Percentiles rank a stretch among this genome's conserved stretches.
Conservation (phyloP, 2,888 invertebrate species). For the Lottia scabra region DNA sequence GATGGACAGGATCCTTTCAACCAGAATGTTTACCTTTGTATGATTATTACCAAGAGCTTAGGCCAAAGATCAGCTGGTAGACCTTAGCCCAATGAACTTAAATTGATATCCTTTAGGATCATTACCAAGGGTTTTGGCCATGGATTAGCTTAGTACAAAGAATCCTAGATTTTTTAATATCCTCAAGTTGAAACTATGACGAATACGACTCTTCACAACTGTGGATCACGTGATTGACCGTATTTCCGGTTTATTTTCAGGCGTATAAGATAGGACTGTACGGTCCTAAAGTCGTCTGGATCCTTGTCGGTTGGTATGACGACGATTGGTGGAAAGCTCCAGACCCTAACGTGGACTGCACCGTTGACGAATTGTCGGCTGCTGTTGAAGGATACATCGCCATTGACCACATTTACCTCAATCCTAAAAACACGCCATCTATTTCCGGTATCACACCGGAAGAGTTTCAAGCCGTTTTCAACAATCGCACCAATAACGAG, state of each 20-base stretch:
- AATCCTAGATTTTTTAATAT: too few relatives aligned
- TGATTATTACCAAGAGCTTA: too few relatives aligned
- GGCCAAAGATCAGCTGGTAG: too few relatives aligned
- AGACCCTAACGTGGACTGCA: constrained; percentile 10
- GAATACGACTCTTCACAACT: too few relatives aligned
- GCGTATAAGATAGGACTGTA: constrained; percentile 8
- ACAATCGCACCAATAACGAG: not conserved
- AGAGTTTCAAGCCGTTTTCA: constrained; percentile 7
- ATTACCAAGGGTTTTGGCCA: too few relatives aligned
- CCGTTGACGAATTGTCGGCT: constrained; percentile 1
- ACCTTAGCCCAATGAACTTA: too few relatives aligned
- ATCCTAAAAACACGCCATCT: constrained; percentile 6
- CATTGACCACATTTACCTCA: constrained; percentile 4
- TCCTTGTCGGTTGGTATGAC: constrained; percentile 12
- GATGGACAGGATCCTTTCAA: too few relatives aligned
- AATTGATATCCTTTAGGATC: too few relatives aligned
- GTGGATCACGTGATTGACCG: too few relatives aligned
- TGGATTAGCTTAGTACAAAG: too few relatives aligned
- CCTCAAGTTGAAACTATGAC: too few relatives aligned
- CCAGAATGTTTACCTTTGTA: too few relatives aligned
- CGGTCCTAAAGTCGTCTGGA: constrained; percentile 9
- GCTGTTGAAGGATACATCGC: constrained; percentile 10
- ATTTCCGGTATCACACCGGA: constrained; percentile 5
- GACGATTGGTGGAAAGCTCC: not conserved
- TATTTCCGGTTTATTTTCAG: not conserved